phyloP scores from a whole-genome alignment of 2,888 invertebrate species.

The Ochropleura plecta region DNA sequence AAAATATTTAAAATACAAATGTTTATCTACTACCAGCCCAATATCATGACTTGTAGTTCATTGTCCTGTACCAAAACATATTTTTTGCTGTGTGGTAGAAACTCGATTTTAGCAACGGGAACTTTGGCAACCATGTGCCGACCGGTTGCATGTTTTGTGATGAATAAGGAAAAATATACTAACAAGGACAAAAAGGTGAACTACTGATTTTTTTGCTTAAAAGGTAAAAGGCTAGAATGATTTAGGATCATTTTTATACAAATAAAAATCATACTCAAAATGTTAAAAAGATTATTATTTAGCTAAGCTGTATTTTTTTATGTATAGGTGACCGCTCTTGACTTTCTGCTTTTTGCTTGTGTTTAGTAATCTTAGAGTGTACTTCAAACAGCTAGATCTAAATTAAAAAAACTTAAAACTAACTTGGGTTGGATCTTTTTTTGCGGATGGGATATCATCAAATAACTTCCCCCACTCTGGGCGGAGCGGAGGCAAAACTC shows the following conservation, averaged over 20 bases:
- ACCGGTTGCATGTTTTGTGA: not conserved
- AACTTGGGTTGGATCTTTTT: too few relatives aligned
- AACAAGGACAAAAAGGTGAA: not conserved
- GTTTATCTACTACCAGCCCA: not conserved
- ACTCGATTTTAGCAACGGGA: slow-evolving; percentile 1
- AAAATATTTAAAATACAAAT: not conserved
- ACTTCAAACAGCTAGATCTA: not conserved
- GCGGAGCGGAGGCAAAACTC: too few relatives aligned
- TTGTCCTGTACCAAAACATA: slow-evolving; percentile 7
- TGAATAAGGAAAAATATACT: not conserved
- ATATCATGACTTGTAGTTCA: slow-evolving; percentile 5
- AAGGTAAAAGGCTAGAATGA: not conserved
- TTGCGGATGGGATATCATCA: too few relatives aligned
- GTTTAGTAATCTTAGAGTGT: not conserved
- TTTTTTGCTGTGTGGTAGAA: not conserved
- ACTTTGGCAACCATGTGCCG: not conserved
- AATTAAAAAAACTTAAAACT: not conserved
- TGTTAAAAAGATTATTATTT: not conserved
- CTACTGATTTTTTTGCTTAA: not conserved
- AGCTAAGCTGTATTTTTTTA: not conserved
- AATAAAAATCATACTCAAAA: not conserved
- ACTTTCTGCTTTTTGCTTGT: too few relatives aligned
- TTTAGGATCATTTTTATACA: not conserved
- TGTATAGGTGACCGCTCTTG: not conserved
- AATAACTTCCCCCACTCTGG: too few relatives aligned